Percentiles rank a stretch among this genome's conserved stretches.
Evolutionary conservation across 2,797 vertebrate genomes (phyloP).

Genomic region (Mormyrus hasselquistii): DNA sequence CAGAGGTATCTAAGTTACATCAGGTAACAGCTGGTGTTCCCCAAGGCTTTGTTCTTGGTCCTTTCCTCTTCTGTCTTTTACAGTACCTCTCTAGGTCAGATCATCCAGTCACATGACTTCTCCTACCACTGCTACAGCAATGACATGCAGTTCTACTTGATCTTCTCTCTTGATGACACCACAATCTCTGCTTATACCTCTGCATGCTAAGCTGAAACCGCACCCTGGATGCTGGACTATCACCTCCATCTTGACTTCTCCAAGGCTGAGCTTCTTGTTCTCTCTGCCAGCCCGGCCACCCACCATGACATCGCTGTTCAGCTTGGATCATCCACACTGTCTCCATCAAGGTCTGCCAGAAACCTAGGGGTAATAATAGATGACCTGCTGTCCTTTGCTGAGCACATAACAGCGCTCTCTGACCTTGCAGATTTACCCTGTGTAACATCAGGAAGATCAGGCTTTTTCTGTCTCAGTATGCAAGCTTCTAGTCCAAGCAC

Average conservation of each 20-base stretch:
- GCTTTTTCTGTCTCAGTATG: neutral
- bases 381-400: neutral
- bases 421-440: neutral
- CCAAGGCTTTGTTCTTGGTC: neutral
- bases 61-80: neutral
- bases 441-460: neutral
- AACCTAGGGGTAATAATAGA: neutral
- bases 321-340: neutral
- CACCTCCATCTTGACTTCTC: neutral
- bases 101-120: neutral
- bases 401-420: neutral
- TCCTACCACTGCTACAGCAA: neutral
- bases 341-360: neutral
- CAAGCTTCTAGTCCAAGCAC: neutral
- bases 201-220: neutral
- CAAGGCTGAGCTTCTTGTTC: neutral
- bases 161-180: neutral
- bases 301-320: neutral
- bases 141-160: neutral
- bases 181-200: neutral
- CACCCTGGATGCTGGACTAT: neutral
- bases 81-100: neutral
- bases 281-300: neutral
- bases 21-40: neutral
- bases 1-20: neutral